Base-by-base conservation (phyloP, 2,797 vertebrate species). In the Neosilurus mollespiculum region DNA sequence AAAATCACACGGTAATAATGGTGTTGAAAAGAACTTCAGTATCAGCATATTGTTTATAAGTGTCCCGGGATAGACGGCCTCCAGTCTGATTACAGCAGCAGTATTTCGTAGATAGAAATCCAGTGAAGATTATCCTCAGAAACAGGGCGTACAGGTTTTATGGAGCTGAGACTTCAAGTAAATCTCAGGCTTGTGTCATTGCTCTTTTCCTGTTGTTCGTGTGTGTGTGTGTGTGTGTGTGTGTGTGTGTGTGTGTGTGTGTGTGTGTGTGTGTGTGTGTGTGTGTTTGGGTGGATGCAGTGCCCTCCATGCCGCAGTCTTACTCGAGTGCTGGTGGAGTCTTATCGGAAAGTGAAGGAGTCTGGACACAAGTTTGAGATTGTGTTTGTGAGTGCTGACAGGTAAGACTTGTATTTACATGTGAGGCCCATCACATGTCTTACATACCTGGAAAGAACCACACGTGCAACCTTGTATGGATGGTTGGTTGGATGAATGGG, bases 291-390 rank as follows among this genome's bases (percentile, higher is more conserved):
- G 62, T 73, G 78, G 54, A 82, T 85, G 65, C 87, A 99, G 98
- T 99, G 98, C 88, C 98, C 98, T 0, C 98, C 98, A 0, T 99
- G 98, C 90, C 95, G 97, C 89, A 98, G 97, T 91, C 94, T 99
- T 87, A 99, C 97, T 0, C 93, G 97, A 75, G 96, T 99, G 71
- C 90, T 99, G 89, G 97, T 98, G 92, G 98, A 99, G 87, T 95
- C 97, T 5, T 99, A 99, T 90, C 91, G 95, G 80, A 96, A 94
- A 78, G 95, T 99, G 89, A 98, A 99, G 92, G 98, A 99, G 85
- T 93, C 95, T 0, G 98, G 97, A 14, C 95, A 99, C 83, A 98
- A 98, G 90, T 99, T 99, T 89, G 98, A 99, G 95, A 99, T 99
- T 0, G 95, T 99, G 89, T 98, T 99, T 0, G 96, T 99, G 86